A percentile compares a stretch with the other conserved stretches of the same genome.
These are phyloP conservation scores for Platycnemis pennipes DNA, from an alignment of 2,888 invertebrate species.

Conservation along the genomic window DNA sequence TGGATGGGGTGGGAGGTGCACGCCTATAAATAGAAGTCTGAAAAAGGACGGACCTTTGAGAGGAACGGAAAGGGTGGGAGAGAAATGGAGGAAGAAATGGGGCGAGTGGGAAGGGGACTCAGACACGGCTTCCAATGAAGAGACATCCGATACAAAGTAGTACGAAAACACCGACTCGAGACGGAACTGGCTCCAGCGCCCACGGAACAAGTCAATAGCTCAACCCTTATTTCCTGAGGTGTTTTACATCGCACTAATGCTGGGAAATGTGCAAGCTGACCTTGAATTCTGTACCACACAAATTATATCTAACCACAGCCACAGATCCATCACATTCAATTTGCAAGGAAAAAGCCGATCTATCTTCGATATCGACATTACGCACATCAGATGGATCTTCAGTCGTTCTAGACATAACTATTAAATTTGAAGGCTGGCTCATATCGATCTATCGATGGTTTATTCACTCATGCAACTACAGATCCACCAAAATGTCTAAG, in stretches of 20 bases:
- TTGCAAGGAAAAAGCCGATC: too few species aligned
- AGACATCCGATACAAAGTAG: background rate
- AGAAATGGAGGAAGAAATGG: background rate
- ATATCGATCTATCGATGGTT: too few species aligned
- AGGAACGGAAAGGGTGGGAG: background rate
- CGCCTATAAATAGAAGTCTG: background rate
- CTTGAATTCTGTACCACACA: background rate
- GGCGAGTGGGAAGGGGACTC: background rate
- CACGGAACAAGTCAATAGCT: background rate
- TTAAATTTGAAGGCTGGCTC: too few species aligned
- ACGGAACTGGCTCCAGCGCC: background rate
- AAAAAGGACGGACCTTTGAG: background rate
- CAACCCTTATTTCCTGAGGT: background rate
- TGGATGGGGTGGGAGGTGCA: background rate
- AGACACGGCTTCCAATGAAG: background rate
- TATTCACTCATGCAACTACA: too few species aligned
- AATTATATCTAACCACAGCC: too few species aligned
- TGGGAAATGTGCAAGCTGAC: background rate
- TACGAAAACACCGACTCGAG: background rate
- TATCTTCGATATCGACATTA: too few species aligned
- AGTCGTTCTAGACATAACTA: too few species aligned
- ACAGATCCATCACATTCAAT: too few species aligned
- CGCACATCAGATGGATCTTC: too few species aligned
- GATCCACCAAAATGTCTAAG: too few species aligned
- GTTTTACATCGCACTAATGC: background rate